phyloP scores from a whole-genome alignment of 2,113 vertebrate species.

The Ciconia maguari region DNA sequence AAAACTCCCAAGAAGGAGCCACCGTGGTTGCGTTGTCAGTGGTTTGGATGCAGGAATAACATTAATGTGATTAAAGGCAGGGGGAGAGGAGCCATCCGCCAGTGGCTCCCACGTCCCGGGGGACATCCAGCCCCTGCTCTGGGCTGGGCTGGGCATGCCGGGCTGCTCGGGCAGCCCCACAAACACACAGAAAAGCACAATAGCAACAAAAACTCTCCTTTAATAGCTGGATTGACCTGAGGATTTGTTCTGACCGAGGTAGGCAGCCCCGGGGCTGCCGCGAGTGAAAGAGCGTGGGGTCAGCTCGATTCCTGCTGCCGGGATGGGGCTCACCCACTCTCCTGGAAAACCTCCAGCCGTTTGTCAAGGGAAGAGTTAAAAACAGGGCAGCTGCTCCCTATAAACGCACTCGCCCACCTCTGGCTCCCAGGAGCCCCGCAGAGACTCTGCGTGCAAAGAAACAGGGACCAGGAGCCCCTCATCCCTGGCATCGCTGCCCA shows the following conservation, averaged over 20 bases:
- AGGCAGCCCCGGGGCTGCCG: background rate
- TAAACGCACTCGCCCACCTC: background rate
- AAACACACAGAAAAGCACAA: background rate
- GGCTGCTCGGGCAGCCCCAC: background rate
- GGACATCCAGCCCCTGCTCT: background rate
- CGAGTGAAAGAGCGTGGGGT: background rate
- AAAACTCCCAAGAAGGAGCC: background rate
- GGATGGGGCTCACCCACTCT: background rate
- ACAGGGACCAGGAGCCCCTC: accelerated
- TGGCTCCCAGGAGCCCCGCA: background rate
- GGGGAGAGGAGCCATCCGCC: accelerated
- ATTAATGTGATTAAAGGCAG: background rate
- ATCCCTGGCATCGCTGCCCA: background rate
- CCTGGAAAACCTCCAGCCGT: background rate
- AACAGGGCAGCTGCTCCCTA: background rate
- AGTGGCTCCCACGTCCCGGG: accelerated
- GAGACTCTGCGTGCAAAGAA: background rate
- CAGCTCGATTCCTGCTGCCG: background rate
- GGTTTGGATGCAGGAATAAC: background rate
- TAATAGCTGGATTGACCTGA: slow-evolving; percentile 67
- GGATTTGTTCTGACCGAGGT: slow-evolving; percentile 58
- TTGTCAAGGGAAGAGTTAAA: background rate
- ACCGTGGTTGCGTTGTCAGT: accelerated
- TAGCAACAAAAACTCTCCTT: slow-evolving; percentile 62
- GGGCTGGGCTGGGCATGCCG: background rate